These are phyloP conservation scores for Gymnogyps californianus DNA, from an alignment of 2,113 vertebrate species.

Conservation along the genomic window DNA sequence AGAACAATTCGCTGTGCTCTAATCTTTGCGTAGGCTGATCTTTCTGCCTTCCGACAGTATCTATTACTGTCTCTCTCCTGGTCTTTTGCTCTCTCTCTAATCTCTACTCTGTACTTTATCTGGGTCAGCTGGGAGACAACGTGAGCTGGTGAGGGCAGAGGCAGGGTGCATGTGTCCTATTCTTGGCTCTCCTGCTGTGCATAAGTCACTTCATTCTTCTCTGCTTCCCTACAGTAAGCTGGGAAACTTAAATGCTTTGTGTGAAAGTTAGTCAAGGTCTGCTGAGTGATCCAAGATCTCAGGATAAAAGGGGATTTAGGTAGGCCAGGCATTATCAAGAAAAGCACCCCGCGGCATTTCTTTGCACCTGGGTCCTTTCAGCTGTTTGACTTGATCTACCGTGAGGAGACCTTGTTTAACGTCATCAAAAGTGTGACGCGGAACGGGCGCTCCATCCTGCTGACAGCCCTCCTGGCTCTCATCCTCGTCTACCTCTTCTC, in stretches of 20 bases:
- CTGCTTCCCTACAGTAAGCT: not conserved
- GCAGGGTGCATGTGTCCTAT: not conserved
- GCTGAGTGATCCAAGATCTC: not conserved
- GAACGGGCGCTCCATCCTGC: slow-evolving; percentile 95
- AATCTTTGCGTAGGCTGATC: not conserved
- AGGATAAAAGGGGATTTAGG: not conserved
- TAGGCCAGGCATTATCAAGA: not conserved
- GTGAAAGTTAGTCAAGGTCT: slow-evolving; percentile 13
- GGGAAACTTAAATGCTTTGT: not conserved
- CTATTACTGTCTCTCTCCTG: not conserved
- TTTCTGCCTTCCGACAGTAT: not conserved
- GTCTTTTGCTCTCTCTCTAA: not conserved
- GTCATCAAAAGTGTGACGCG: slow-evolving; percentile 98
- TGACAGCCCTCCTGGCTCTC: slow-evolving; percentile 94
- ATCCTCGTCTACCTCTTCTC: slow-evolving; percentile 99
- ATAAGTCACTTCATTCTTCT: slow-evolving; percentile 16
- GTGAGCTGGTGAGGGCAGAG: slow-evolving; percentile 16
- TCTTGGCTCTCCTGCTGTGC: slow-evolving; percentile 10
- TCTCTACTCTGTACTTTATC: not conserved
- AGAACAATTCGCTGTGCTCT: not conserved
- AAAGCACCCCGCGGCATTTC: not conserved
- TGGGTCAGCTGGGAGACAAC: slow-evolving; percentile 42
- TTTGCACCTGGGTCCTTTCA: slow-evolving; percentile 50
- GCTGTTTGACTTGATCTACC: slow-evolving; percentile 98
- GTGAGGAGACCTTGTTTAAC: slow-evolving; percentile 96